A percentile compares a stretch with the other conserved stretches of the same genome.
These are phyloP conservation scores for Macaria notata DNA, from an alignment of 2,888 invertebrate species.

Conservation along the genomic window DNA sequence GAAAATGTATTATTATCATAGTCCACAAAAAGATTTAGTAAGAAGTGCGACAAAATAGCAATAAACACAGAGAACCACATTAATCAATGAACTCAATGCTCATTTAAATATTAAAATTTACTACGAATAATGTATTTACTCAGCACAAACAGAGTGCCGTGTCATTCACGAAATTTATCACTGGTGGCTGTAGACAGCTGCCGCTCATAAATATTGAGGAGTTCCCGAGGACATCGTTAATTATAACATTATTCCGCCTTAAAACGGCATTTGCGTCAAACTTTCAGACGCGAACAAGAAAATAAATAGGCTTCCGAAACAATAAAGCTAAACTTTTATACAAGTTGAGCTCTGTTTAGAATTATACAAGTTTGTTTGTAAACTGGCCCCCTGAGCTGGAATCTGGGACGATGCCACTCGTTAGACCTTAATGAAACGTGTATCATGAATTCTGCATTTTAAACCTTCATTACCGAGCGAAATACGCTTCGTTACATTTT, in stretches of 20 bases:
- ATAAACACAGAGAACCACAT: too few relatives aligned
- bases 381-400: neutral
- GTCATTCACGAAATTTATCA: slow-evolving; percentile 18
- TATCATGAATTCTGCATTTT: neutral
- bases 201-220: slow-evolving; percentile 35
- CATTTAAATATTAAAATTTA: neutral
- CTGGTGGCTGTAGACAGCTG: slow-evolving; percentile 28
- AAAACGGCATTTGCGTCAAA: slow-evolving; percentile 22
- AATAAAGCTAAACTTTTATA: slow-evolving; percentile 16
- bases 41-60: too few relatives aligned
- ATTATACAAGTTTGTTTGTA: slow-evolving; percentile 19
- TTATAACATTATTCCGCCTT: slow-evolving; percentile 25
- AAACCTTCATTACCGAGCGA: neutral
- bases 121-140: slow-evolving; percentile 21
- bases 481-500: neutral
- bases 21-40: too few relatives aligned
- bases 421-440: slow-evolving; percentile 3
- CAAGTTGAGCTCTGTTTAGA: slow-evolving; percentile 16
- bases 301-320: slow-evolving; percentile 23
- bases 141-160: slow-evolving; percentile 14
- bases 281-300: slow-evolving; percentile 13
- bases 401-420: slow-evolving; percentile 1
- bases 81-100: too few relatives aligned
- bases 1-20: too few relatives aligned
- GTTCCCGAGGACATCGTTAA: slow-evolving; percentile 25